These are phyloP conservation scores for Cyphomyrus discorhynchus DNA, from an alignment of 2,113 vertebrate genomes.

Conservation along the genomic window DNA sequence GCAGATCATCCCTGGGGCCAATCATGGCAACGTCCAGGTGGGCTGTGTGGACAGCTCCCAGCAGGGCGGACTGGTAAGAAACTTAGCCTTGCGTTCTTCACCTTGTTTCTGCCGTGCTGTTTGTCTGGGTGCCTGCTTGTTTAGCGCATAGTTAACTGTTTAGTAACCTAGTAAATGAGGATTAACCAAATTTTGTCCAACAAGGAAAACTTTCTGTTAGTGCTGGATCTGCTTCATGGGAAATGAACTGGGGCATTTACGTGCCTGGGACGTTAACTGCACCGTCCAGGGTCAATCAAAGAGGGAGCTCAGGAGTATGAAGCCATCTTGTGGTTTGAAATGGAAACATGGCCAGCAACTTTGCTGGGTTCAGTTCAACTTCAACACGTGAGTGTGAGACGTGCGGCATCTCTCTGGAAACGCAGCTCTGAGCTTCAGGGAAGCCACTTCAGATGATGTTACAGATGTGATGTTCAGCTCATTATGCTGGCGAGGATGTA, in stretches of 20 bases:
- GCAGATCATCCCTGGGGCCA: conserved; percentile 93
- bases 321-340: background rate
- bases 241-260: background rate
- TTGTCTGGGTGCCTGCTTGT: background rate
- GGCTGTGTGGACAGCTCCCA: conserved; percentile 91
- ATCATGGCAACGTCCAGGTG: conserved; percentile 95
- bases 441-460: background rate
- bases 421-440: background rate
- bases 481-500: background rate
- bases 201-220: background rate
- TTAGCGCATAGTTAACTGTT: background rate
- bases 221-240: background rate
- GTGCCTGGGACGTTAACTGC: background rate
- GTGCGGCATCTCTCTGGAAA: background rate
- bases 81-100: background rate
- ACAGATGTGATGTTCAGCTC: background rate
- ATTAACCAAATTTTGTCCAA: background rate
- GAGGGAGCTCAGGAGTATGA: background rate
- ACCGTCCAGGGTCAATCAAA: background rate
- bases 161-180: background rate
- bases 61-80: conserved; percentile 85
- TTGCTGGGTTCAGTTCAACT: background rate
- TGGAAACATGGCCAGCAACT: background rate
- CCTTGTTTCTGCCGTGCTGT: too few species aligned
- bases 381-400: background rate